Conservation (phyloP, 1,140 invertebrate genomes). For the Tachypleus tridentatus region DNA sequence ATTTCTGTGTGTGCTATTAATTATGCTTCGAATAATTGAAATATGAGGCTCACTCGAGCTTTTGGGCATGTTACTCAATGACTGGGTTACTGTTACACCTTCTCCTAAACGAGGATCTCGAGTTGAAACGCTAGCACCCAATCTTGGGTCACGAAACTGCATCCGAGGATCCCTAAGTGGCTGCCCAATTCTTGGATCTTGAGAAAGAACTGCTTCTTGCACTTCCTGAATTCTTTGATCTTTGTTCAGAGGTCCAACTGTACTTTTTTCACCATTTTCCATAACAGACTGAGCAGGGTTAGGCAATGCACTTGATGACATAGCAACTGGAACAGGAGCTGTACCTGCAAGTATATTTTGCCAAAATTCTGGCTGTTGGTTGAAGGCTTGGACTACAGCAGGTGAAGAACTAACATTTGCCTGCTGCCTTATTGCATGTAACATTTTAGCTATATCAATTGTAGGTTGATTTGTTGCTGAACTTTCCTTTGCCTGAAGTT, state of each 20-base stretch:
- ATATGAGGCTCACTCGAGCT: background rate
- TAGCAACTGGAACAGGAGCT: background rate
- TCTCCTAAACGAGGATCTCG: background rate
- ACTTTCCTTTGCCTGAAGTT: background rate
- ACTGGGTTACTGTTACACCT: background rate
- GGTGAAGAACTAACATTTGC: background rate
- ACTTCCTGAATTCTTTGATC: background rate
- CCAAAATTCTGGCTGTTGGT: slow-evolving; percentile 13
- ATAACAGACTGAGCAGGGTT: background rate
- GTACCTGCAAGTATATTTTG: slow-evolving; percentile 11
- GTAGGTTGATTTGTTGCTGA: background rate
- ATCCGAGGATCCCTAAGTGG: slow-evolving; percentile 14
- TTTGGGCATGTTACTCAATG: background rate
- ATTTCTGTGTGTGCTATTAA: background rate
- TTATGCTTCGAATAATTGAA: background rate
- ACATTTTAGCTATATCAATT: slow-evolving; percentile 18
- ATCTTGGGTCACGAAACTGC: slow-evolving; percentile 15
- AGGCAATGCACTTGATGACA: background rate
- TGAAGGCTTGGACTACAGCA: background rate
- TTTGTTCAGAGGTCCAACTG: background rate
- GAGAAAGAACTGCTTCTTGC: too few relatives aligned
- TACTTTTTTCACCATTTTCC: background rate
- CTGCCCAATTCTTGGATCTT: background rate
- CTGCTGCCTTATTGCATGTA: slow-evolving; percentile 11
- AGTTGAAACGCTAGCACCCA: background rate